These are phyloP conservation scores for Varanus komodoensis DNA, from an alignment of 2,113 vertebrate genomes.

Conservation along the genomic window DNA sequence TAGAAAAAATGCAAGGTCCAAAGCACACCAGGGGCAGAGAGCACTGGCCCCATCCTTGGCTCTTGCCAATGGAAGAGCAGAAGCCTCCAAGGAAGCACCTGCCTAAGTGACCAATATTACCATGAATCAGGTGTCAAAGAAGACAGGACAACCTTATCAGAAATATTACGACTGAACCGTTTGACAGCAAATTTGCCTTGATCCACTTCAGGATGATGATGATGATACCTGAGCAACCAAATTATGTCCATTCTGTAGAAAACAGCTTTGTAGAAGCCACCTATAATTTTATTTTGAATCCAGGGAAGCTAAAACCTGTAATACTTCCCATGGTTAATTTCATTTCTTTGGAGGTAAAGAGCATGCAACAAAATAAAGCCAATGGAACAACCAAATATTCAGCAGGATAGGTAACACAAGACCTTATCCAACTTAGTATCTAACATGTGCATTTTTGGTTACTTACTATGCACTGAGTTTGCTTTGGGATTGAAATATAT, in stretches of 20 bases:
- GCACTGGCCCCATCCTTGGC: no score
- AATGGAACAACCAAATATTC: background rate
- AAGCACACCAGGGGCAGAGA: no score
- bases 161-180: background rate
- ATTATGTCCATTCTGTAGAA: background rate
- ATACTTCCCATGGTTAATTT: background rate
- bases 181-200: background rate
- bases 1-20: no score
- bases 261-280: background rate
- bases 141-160: background rate
- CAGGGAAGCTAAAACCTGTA: background rate
- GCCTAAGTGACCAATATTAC: background rate
- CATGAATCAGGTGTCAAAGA: background rate
- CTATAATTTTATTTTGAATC: background rate
- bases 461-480: background rate
- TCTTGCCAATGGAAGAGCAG: no score
- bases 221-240: background rate
- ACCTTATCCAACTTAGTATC: background rate
- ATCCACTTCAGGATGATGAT: background rate
- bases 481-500: background rate
- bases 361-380: background rate
- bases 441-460: background rate
- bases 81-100: no score
- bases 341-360: background rate
- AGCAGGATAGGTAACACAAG: background rate